Evolutionary conservation across 2,888 invertebrate genomes (phyloP).

Genomic region (Trichogramma dendrolimi): DNA sequence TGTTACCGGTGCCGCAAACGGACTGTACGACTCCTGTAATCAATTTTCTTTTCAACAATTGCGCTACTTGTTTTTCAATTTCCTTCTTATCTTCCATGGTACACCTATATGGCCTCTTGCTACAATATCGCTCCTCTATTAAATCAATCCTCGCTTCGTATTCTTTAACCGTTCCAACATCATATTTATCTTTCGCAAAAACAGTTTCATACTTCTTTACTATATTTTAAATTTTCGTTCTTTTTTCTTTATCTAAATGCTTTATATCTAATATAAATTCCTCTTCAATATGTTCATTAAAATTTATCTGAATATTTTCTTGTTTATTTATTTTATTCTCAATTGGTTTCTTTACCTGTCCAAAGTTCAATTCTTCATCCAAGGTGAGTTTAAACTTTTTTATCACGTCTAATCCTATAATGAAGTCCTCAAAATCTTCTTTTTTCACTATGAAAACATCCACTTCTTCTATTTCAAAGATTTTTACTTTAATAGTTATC

Average conservation of each 20-base stretch:
- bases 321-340: no score
- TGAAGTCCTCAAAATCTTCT: constrained; percentile 23
- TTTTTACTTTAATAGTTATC: constrained; percentile 32
- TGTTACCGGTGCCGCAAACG: constrained; percentile 31
- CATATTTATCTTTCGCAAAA: constrained; percentile 35
- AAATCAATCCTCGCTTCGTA: constrained; percentile 32
- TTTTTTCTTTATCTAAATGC: constrained; percentile 17
- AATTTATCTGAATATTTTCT: no score
- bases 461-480: constrained; percentile 32
- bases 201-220: constrained; percentile 29
- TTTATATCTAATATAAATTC: constrained; percentile 22
- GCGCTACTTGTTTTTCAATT: constrained; percentile 32
- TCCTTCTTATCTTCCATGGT: constrained; percentile 31
- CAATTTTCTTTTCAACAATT: constrained; percentile 30
- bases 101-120: constrained; percentile 30
- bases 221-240: constrained; percentile 25
- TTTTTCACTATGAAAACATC: constrained; percentile 30
- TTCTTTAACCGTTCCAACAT: constrained; percentile 30
- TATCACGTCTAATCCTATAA: constrained; percentile 17
- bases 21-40: constrained; percentile 35
- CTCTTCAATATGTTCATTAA: constrained; percentile 22
- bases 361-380: constrained; percentile 13
- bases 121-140: constrained; percentile 28
- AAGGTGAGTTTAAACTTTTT: constrained; percentile 16
- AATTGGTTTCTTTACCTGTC: background rate